Percentiles rank a stretch among this genome's conserved stretches.
These are phyloP conservation scores for Saguinus imperator DNA, from an alignment of 2,113 vertebrate species.

Conservation along the genomic window DNA sequence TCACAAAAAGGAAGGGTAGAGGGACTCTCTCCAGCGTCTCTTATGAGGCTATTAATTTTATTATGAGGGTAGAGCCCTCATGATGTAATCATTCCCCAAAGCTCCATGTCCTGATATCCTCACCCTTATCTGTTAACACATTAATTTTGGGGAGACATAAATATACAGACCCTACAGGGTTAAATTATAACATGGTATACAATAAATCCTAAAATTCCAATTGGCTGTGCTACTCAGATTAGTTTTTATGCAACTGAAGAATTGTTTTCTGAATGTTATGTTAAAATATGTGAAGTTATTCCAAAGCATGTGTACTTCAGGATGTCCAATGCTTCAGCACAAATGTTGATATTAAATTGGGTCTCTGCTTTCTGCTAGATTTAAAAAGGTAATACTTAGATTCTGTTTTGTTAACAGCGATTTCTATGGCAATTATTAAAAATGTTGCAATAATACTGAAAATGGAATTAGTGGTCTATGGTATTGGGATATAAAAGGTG, in stretches of 20 bases:
- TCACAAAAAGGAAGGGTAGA: background rate
- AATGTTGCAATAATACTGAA: background rate
- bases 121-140: background rate
- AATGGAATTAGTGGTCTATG: background rate
- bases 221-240: background rate
- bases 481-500: background rate
- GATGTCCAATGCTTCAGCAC: background rate
- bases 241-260: background rate
- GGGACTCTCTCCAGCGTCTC: background rate
- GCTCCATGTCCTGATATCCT: background rate
- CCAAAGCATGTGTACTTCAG: background rate
- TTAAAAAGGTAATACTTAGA: background rate
- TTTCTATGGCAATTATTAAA: background rate
- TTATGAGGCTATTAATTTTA: background rate
- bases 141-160: background rate
- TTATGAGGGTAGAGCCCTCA: background rate
- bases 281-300: background rate
- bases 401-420: background rate
- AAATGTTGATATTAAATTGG: background rate
- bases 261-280: background rate
- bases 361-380: background rate
- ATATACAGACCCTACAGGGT: background rate
- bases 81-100: background rate
- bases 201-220: background rate
- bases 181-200: background rate